A percentile compares a stretch with the other conserved stretches of the same genome.
Evolutionary conservation across 2,113 vertebrate species (phyloP).

Genomic region (Sander vitreus): DNA sequence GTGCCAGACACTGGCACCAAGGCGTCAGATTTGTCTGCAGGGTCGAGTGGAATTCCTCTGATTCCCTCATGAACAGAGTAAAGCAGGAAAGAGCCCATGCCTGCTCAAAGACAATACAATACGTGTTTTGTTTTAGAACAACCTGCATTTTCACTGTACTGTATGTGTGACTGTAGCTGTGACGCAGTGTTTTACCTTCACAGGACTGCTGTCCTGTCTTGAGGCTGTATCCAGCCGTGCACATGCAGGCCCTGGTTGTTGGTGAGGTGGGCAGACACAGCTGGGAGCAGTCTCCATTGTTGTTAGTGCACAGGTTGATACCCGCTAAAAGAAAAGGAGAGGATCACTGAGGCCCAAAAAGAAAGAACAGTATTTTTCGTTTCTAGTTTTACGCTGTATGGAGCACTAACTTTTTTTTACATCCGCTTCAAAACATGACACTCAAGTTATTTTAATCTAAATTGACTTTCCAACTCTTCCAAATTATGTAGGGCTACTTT

Average conservation of each 20-base stretch:
- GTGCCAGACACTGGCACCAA: slow-evolving; percentile 96
- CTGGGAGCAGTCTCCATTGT: slow-evolving; percentile 96
- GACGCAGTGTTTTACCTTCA: slow-evolving; percentile 84
- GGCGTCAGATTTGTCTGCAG: slow-evolving; percentile 95
- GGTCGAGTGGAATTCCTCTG: slow-evolving; percentile 94
- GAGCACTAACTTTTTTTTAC: not conserved
- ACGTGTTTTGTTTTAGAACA: slow-evolving; percentile 10
- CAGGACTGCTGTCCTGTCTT: slow-evolving; percentile 94
- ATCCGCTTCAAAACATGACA: not conserved
- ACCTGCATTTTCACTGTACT: not conserved
- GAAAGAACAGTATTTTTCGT: not conserved
- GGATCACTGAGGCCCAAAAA: not conserved
- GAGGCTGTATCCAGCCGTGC: slow-evolving; percentile 96
- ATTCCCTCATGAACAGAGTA: slow-evolving; percentile 98
- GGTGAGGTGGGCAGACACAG: slow-evolving; percentile 94
- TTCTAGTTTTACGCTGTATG: not conserved
- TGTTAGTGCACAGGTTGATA: slow-evolving; percentile 92
- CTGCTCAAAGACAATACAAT: slow-evolving; percentile 74
- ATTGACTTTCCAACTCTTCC: not conserved
- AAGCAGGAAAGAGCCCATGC: slow-evolving; percentile 96
- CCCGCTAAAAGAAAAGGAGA: slow-evolving; percentile 61
- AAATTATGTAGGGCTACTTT: not conserved
- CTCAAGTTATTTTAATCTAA: not conserved
- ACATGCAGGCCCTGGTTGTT: slow-evolving; percentile 94
- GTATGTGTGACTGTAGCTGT: not conserved